These are phyloP conservation scores for Anoplius nigerrimus DNA, from an alignment of 2,888 invertebrate species.

Conservation along the genomic window DNA sequence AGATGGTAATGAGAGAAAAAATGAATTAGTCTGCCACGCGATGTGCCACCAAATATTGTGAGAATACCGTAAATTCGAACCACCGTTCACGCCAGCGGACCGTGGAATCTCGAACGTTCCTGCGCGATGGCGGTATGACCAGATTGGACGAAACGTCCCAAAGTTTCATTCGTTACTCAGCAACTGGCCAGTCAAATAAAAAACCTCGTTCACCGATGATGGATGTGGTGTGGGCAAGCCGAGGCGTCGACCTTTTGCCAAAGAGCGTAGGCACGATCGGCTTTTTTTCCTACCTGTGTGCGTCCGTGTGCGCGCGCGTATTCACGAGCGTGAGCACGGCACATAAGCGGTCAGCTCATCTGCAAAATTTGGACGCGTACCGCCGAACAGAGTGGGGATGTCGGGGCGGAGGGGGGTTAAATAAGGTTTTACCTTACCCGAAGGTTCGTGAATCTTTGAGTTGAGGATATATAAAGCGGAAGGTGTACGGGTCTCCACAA, in stretches of 20 bases:
- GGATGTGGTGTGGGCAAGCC: conserved; percentile 22
- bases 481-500: conserved; percentile 49
- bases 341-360: conserved; percentile 26
- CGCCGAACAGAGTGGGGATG: background rate
- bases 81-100: background rate
- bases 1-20: too few relatives aligned
- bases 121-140: background rate
- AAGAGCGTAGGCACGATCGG: conserved; percentile 30
- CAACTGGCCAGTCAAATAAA: background rate
- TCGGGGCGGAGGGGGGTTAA: conserved; percentile 46
- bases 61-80: too few relatives aligned
- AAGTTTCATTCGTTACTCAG: background rate
- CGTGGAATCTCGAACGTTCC: background rate
- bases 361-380: conserved; percentile 42
- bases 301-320: conserved; percentile 11
- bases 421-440: conserved; percentile 57
- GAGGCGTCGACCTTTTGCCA: conserved; percentile 38
- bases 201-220: background rate
- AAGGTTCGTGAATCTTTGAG: conserved; percentile 61
- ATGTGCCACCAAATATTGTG: too few relatives aligned
- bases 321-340: conserved; percentile 6
- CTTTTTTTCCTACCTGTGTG: conserved; percentile 17
- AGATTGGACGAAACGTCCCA: background rate
- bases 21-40: too few relatives aligned
- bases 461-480: conserved; percentile 67